Evolutionary conservation across 2,888 invertebrate genomes (phyloP).

Genomic region (Pegoplata infirma): DNA sequence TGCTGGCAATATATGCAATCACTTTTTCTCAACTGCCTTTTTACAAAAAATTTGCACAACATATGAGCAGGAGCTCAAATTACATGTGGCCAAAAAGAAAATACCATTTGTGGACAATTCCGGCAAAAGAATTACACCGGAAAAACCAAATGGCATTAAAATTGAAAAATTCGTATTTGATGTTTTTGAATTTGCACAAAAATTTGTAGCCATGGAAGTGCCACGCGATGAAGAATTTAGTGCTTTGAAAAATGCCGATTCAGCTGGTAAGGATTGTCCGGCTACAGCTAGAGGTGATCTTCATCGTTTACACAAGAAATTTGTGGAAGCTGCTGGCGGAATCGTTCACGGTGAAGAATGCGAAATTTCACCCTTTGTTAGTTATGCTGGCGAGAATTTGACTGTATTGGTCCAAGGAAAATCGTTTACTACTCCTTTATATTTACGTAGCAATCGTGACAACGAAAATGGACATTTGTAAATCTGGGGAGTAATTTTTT

Average conservation of each 20-base stretch:
- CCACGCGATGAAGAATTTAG: slow-evolving; percentile 96
- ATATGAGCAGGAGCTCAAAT: slow-evolving; percentile 87
- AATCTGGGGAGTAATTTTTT: slow-evolving; percentile 24
- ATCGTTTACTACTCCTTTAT: slow-evolving; percentile 83
- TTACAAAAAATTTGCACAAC: slow-evolving; percentile 85
- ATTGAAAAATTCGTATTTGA: slow-evolving; percentile 99
- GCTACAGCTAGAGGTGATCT: slow-evolving; percentile 90
- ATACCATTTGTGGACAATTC: slow-evolving; percentile 89
- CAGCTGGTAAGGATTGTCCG: slow-evolving; percentile 93
- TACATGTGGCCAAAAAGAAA: slow-evolving; percentile 98
- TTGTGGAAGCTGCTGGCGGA: slow-evolving; percentile 90
- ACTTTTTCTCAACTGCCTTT: slow-evolving; percentile 95
- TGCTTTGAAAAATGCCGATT: slow-evolving; percentile 95
- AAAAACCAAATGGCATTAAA: slow-evolving; percentile 95
- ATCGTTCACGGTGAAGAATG: slow-evolving; percentile 83
- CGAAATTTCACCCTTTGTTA: slow-evolving; percentile 94
- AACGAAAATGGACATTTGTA: slow-evolving; percentile 74
- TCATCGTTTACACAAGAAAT: slow-evolving; percentile 86
- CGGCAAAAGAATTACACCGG: slow-evolving; percentile 86
- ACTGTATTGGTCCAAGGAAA: slow-evolving; percentile 83
- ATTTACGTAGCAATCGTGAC: slow-evolving; percentile 79
- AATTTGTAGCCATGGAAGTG: slow-evolving; percentile 95
- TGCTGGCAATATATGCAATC: slow-evolving; percentile 99
- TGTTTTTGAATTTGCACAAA: slow-evolving; percentile 95
- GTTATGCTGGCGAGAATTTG: slow-evolving; percentile 94